These are phyloP conservation scores for Sula dactylatra DNA, from an alignment of 2,113 vertebrate species.

Conservation along the genomic window DNA sequence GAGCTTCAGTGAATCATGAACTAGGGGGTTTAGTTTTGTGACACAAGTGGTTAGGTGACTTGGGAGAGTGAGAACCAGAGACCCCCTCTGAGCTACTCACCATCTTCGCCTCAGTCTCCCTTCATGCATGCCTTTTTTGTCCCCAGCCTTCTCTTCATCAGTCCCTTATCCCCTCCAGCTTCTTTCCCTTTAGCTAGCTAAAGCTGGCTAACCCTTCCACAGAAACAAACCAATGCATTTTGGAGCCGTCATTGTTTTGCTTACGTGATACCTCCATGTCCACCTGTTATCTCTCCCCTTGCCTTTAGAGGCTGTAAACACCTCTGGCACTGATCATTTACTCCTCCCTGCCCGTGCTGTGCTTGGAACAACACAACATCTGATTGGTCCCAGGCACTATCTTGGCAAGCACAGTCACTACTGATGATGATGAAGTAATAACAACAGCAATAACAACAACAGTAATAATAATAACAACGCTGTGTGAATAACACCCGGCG, in stretches of 20 bases:
- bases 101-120: neutral
- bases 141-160: neutral
- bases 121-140: fast-evolving
- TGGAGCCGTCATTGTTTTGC: neutral
- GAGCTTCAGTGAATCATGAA: neutral
- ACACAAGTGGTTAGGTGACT: neutral
- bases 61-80: neutral
- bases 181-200: neutral
- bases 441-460: neutral
- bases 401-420: neutral
- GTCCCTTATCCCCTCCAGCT: neutral
- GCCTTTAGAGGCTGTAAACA: neutral
- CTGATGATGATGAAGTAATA: neutral
- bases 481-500: neutral
- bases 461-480: neutral
- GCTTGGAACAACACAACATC: neutral
- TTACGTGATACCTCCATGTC: neutral
- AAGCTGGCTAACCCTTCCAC: neutral
- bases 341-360: neutral
- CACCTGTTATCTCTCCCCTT: neutral
- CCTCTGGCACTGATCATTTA: neutral
- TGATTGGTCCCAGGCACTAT: neutral
- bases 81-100: neutral
- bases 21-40: neutral
- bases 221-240: neutral